These are phyloP conservation scores for Hystrix cristata DNA, from an alignment of 2,113 vertebrate species.

Conservation along the genomic window DNA sequence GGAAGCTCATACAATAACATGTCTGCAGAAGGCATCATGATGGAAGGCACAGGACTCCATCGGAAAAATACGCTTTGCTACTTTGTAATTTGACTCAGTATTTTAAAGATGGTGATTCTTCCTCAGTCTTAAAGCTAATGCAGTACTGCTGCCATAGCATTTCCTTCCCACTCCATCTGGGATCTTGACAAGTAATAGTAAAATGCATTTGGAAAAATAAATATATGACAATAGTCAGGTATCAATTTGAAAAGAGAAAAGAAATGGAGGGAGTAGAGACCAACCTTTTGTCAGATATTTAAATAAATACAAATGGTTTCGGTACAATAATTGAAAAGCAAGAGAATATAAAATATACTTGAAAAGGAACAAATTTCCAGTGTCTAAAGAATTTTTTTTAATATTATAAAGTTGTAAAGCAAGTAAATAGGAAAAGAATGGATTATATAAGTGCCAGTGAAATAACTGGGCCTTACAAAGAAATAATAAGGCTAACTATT, in stretches of 20 bases:
- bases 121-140: slow-evolving; percentile 10
- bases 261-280: neutral
- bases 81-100: neutral
- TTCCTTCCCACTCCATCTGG: neutral
- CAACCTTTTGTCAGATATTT: slow-evolving; percentile 26
- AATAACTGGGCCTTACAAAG: neutral
- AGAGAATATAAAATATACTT: neutral
- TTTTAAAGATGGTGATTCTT: slow-evolving; percentile 55
- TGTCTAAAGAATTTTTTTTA: neutral
- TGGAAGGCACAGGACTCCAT: neutral
- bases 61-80: neutral
- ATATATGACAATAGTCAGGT: neutral
- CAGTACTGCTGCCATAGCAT: neutral
- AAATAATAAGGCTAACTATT: slow-evolving; percentile 49
- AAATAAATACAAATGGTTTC: slow-evolving; percentile 34
- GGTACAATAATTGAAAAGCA: slow-evolving; percentile 35
- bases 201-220: slow-evolving; percentile 46
- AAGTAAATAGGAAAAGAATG: slow-evolving; percentile 5
- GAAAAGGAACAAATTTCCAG: neutral
- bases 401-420: slow-evolving; percentile 15
- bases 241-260: slow-evolving; percentile 50
- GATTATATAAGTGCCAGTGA: slow-evolving; percentile 21
- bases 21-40: neutral
- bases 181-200: slow-evolving; percentile 40
- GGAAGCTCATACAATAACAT: neutral